These are phyloP conservation scores for Loriculus beryllinus DNA, from an alignment of 2,797 vertebrate genomes.

Conservation along the genomic window DNA sequence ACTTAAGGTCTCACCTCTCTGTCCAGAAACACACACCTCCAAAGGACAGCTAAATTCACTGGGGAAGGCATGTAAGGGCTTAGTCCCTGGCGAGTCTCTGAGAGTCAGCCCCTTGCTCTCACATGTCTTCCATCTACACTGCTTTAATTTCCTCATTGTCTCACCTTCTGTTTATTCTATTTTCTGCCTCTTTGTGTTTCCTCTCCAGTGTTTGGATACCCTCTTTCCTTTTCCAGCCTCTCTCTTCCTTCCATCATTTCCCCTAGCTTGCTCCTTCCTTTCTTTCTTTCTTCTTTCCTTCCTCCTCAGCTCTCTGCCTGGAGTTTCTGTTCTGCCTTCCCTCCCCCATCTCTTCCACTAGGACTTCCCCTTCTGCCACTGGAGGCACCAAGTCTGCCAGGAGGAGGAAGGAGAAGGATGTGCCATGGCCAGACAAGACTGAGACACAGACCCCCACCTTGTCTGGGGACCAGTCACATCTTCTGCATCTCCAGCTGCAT, in stretches of 20 bases:
- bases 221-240: constrained; percentile 43
- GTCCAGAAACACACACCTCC: neutral
- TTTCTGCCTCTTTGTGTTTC: constrained; percentile 48
- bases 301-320: neutral
- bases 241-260: constrained; percentile 26
- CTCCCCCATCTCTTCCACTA: constrained; percentile 31
- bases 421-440: neutral
- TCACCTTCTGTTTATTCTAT: constrained; percentile 24
- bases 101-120: neutral
- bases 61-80: neutral
- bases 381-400: neutral
- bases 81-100: neutral
- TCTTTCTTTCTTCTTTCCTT: constrained; percentile 51
- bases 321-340: constrained; percentile 47
- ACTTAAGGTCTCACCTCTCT: neutral
- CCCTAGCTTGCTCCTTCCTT: neutral
- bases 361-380: neutral
- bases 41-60: neutral
- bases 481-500: neutral
- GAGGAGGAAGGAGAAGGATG: neutral
- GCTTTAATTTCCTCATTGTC: neutral
- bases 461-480: neutral
- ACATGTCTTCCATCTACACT: neutral
- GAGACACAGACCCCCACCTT: neutral
- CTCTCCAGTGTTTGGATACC: neutral